These are phyloP conservation scores for Cyprinodon brontotheroides DNA, from an alignment of 2,113 vertebrate species.

Conservation along the genomic window DNA sequence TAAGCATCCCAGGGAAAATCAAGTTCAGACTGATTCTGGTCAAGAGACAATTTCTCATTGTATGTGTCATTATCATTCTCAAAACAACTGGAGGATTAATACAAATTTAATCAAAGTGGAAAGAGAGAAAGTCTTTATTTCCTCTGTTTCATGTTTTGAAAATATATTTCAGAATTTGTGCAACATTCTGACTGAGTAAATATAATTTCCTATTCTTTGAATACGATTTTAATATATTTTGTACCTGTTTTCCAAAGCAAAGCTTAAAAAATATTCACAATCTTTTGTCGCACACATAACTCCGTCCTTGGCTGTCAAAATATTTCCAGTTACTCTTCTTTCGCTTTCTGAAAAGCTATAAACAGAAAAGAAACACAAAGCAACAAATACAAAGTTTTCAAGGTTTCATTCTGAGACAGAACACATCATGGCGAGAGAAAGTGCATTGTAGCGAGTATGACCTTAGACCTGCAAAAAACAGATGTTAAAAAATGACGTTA, in stretches of 20 bases:
- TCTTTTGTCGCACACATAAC: slow-evolving; percentile 32
- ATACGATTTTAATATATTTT: not conserved
- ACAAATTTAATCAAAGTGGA: slow-evolving; percentile 7
- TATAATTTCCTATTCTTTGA: not conserved
- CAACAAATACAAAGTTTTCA: slow-evolving; percentile 40
- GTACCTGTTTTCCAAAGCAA: not conserved
- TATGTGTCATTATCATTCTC: not conserved
- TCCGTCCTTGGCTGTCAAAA: slow-evolving; percentile 30
- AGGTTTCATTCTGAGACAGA: slow-evolving; percentile 71
- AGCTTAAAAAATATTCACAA: slow-evolving; percentile 22
- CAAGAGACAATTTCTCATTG: not conserved
- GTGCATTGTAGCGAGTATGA: slow-evolving; percentile 61
- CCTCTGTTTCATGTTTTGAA: slow-evolving; percentile 17
- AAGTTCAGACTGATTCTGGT: not conserved
- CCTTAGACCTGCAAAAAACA: slow-evolving; percentile 73
- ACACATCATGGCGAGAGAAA: slow-evolving; percentile 55
- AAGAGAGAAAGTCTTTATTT: slow-evolving; percentile 52
- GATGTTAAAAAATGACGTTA: slow-evolving; percentile 57
- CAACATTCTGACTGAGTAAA: slow-evolving; percentile 2
- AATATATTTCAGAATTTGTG: slow-evolving; percentile 9
- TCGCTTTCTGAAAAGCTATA: slow-evolving; percentile 23
- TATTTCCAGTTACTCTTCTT: slow-evolving; percentile 57
- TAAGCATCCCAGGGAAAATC: not conserved
- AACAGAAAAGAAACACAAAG: slow-evolving; percentile 48
- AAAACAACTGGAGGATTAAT: slow-evolving; percentile 9